These are phyloP conservation scores for Castor canadensis DNA, from an alignment of 2,113 vertebrate species.

Conservation along the genomic window DNA sequence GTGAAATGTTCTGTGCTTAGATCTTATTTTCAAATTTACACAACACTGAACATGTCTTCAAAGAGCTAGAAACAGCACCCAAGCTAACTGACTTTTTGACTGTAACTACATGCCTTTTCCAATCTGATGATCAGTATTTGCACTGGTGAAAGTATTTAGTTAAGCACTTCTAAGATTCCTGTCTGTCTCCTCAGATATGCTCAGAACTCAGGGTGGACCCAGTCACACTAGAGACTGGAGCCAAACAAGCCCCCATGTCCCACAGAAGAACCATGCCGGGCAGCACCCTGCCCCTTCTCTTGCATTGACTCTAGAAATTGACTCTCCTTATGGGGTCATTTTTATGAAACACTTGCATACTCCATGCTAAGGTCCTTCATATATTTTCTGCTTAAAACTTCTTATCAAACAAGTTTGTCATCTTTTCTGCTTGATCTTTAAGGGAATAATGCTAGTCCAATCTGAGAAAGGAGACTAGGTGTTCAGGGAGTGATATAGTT, in stretches of 20 bases:
- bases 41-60: neutral
- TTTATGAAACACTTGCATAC: neutral
- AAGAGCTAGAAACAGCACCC: neutral
- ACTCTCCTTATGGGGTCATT: no score
- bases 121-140: neutral
- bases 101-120: rapidly evolving
- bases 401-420: neutral
- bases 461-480: neutral
- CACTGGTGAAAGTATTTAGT: no score
- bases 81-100: no score
- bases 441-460: no score
- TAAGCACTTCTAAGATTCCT: neutral
- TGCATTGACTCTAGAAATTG: neutral
- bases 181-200: no score
- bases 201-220: neutral
- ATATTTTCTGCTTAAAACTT: neutral
- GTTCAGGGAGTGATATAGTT: neutral
- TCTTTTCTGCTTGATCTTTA: neutral
- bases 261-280: neutral
- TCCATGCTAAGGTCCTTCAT: neutral
- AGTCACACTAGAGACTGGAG: no score
- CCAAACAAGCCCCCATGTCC: neutral
- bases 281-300: no score
- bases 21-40: neutral
- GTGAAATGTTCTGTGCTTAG: neutral